These are phyloP conservation scores for Cheilosia pagana DNA, from an alignment of 2,888 invertebrate genomes.

Conservation along the genomic window DNA sequence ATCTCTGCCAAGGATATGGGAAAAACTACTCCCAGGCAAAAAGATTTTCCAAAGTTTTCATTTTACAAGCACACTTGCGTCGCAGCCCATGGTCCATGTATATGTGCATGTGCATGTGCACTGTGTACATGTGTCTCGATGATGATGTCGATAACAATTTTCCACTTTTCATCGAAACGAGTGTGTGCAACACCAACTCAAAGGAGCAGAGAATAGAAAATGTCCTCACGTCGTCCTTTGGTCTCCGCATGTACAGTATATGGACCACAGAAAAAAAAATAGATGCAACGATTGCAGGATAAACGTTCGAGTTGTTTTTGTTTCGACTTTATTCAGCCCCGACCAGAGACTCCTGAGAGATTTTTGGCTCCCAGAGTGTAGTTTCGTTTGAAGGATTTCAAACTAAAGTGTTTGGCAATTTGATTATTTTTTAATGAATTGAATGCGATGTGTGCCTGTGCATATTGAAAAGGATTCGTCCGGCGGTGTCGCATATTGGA, in stretches of 20 bases:
- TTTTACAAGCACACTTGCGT: background rate
- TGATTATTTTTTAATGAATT: conserved; percentile 53
- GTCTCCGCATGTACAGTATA: conserved; percentile 18
- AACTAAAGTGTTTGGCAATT: conserved; percentile 45
- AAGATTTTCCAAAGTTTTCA: conserved; percentile 36
- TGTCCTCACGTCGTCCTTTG: conserved; percentile 56
- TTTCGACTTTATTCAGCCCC: conserved; percentile 9
- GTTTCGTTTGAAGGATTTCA: conserved; percentile 26
- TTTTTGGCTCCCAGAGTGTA: conserved; percentile 3
- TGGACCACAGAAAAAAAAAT: conserved; percentile 37
- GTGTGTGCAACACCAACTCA: conserved; percentile 34
- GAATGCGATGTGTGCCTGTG: conserved; percentile 33
- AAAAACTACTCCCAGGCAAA: conserved; percentile 15
- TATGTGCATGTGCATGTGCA: background rate
- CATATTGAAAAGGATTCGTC: conserved; percentile 29
- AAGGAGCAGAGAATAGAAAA: conserved; percentile 40
- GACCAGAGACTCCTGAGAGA: conserved; percentile 2
- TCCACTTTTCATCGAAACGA: conserved; percentile 58
- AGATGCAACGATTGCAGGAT: conserved; percentile 63
- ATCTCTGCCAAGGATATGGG: conserved; percentile 31
- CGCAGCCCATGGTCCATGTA: background rate
- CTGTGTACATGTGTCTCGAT: conserved; percentile 7
- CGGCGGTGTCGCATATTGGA: conserved; percentile 16
- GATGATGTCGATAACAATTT: conserved; percentile 58
- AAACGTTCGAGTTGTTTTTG: conserved; percentile 53